phyloP scores from a whole-genome alignment of 2,888 invertebrate genomes.

The Noctua janthina region DNA sequence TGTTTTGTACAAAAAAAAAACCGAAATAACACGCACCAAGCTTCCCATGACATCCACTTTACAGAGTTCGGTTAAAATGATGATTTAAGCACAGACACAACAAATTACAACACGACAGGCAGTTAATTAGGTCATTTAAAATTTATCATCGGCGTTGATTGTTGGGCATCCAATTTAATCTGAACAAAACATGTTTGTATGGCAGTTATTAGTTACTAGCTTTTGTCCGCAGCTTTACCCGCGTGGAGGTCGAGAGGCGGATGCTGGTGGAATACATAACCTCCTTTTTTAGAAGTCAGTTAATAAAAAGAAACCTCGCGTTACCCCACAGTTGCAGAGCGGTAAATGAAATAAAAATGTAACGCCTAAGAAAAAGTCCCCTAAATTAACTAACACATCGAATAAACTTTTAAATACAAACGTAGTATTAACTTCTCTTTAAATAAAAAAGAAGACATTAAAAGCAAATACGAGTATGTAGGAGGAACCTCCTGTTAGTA shows the following conservation, averaged over 20 bases:
- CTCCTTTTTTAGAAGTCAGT: too few relatives aligned
- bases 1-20: too few relatives aligned
- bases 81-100: conserved; percentile 29
- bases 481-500: conserved; percentile 1
- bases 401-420: conserved; percentile 14
- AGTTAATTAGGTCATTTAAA: conserved; percentile 53
- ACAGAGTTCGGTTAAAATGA: conserved; percentile 16
- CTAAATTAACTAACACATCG: not conserved
- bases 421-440: not conserved
- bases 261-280: too few relatives aligned
- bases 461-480: conserved; percentile 1
- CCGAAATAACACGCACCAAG: not conserved
- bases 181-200: conserved; percentile 19
- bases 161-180: conserved; percentile 47
- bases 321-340: too few relatives aligned
- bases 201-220: conserved; percentile 26
- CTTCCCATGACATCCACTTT: not conserved
- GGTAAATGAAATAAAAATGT: too few relatives aligned
- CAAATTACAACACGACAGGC: conserved; percentile 40
- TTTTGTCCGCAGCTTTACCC: not conserved
- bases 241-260: not conserved
- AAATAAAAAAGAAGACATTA: conserved; percentile 14
- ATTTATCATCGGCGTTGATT: conserved; percentile 47
- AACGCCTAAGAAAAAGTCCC: too few relatives aligned
- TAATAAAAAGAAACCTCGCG: too few relatives aligned